Conservation (phyloP, 2,888 invertebrate species). For the Malthinus flaveolus region DNA sequence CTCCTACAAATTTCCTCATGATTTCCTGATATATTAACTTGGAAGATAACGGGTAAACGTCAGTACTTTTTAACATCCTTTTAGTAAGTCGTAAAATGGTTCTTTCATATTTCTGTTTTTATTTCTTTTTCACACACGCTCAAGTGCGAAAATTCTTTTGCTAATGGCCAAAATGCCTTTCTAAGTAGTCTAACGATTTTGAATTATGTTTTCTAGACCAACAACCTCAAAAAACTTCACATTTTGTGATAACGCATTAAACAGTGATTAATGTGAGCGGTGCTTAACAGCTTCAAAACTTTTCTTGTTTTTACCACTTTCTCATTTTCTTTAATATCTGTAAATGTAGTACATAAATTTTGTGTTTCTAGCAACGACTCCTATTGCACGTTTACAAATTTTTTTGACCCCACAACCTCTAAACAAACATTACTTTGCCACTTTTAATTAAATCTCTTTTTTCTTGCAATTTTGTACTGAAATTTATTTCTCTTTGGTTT, state of each 20-base stretch:
- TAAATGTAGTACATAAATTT: slow-evolving; percentile 51
- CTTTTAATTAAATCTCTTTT: too few species aligned
- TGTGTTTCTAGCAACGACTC: slow-evolving; percentile 20
- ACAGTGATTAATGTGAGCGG: slow-evolving; percentile 46
- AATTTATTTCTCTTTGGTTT: too few species aligned
- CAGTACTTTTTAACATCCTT: slow-evolving; percentile 14
- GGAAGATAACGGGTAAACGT: slow-evolving; percentile 12
- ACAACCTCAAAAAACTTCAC: slow-evolving; percentile 23
- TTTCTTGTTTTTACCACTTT: slow-evolving; percentile 47
- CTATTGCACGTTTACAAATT: too few species aligned
- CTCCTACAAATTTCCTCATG: slow-evolving; percentile 18
- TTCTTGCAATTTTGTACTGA: too few species aligned
- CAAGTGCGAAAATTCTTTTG: slow-evolving; percentile 6
- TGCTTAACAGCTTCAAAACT: slow-evolving; percentile 48
- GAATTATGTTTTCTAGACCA: slow-evolving; percentile 28
- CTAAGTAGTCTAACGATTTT: slow-evolving; percentile 24
- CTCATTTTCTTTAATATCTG: slow-evolving; percentile 48
- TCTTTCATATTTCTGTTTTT: slow-evolving; percentile 5
- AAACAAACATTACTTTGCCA: slow-evolving; percentile 8
- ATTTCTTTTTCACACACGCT: slow-evolving; percentile 9
- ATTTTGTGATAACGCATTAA: slow-evolving; percentile 44
- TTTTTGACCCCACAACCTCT: slow-evolving; percentile 14
- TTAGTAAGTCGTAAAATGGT: slow-evolving; percentile 4
- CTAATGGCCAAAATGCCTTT: slow-evolving; percentile 13
- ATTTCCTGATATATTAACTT: slow-evolving; percentile 20